A percentile compares a stretch with the other conserved stretches of the same genome.
phyloP scores from a whole-genome alignment of 2,797 vertebrate species.

The Clarias platycephalus region DNA sequence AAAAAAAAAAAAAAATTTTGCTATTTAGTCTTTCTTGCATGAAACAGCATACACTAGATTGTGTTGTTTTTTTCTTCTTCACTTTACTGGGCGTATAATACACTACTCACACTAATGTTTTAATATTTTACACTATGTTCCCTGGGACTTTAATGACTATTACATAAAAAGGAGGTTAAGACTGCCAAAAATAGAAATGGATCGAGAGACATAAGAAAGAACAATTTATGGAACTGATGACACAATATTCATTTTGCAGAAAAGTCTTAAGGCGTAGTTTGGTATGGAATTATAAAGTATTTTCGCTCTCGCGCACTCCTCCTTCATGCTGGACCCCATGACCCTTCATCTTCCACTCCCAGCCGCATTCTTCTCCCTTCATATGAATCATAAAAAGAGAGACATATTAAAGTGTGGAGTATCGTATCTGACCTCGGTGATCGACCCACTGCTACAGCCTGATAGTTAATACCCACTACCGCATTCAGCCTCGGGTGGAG shows the following conservation, averaged over 20 bases:
- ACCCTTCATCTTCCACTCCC: conserved; percentile 17
- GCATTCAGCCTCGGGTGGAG: conserved; percentile 16
- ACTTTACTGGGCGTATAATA: conserved; percentile 22
- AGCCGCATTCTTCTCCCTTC: conserved; percentile 28
- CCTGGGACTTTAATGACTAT: conserved; percentile 26
- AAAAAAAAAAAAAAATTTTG: no score
- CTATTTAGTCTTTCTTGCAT: not conserved
- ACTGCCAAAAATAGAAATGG: conserved; percentile 13
- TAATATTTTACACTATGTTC: conserved; percentile 28
- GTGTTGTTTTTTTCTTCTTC: not conserved
- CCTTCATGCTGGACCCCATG: not conserved
- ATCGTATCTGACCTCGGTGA: conserved; percentile 26
- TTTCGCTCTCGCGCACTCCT: not conserved
- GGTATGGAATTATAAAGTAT: conserved; percentile 28
- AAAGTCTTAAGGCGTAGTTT: conserved; percentile 20
- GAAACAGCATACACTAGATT: not conserved
- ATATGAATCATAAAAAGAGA: conserved; percentile 41
- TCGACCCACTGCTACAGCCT: conserved; percentile 22
- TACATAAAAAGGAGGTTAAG: conserved; percentile 26
- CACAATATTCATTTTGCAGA: conserved; percentile 30
- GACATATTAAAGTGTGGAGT: conserved; percentile 35
- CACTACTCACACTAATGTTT: conserved; percentile 9
- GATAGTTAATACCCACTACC: conserved; percentile 33
- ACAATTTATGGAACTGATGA: conserved; percentile 31
- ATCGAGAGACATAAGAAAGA: conserved; percentile 3